Evolutionary conservation across 2,113 vertebrate genomes (phyloP).

Genomic region (Thermophis baileyi): DNA sequence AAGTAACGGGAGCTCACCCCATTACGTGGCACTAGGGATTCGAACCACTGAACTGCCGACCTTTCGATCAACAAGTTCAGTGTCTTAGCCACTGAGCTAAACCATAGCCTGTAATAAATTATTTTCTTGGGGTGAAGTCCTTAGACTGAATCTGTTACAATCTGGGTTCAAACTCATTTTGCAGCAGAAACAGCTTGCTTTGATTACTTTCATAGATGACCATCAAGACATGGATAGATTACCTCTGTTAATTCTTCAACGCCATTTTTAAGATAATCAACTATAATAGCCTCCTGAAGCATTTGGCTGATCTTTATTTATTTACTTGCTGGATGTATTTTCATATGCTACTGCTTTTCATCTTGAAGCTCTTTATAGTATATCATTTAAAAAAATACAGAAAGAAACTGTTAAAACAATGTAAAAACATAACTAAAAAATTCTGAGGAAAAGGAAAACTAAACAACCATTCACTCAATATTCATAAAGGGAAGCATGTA

Average conservation of each 20-base stretch:
- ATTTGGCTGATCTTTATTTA: not conserved
- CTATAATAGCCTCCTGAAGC: not conserved
- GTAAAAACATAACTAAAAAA: not conserved
- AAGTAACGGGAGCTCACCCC: too few relatives aligned
- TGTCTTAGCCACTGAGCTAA: too few relatives aligned
- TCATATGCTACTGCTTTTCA: not conserved
- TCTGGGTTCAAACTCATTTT: not conserved
- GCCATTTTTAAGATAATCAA: not conserved
- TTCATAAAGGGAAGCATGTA: not conserved
- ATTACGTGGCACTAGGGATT: too few relatives aligned
- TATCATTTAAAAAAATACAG: not conserved
- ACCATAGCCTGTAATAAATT: not conserved
- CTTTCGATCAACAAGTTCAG: too few relatives aligned
- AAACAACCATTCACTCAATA: not conserved
- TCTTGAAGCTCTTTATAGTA: not conserved
- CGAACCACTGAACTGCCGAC: too few relatives aligned
- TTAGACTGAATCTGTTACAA: not conserved
- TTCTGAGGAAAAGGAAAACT: not conserved
- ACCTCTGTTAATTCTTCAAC: not conserved
- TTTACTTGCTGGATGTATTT: not conserved
- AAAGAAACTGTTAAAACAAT: not conserved
- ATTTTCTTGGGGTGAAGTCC: not conserved
- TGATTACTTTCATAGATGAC: not conserved
- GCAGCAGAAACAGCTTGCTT: not conserved
- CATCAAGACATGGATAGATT: not conserved